A percentile compares a stretch with the other conserved stretches of the same genome.
phyloP scores from a whole-genome alignment of 2,888 invertebrate species.

The Diaprepes abbreviatus region DNA sequence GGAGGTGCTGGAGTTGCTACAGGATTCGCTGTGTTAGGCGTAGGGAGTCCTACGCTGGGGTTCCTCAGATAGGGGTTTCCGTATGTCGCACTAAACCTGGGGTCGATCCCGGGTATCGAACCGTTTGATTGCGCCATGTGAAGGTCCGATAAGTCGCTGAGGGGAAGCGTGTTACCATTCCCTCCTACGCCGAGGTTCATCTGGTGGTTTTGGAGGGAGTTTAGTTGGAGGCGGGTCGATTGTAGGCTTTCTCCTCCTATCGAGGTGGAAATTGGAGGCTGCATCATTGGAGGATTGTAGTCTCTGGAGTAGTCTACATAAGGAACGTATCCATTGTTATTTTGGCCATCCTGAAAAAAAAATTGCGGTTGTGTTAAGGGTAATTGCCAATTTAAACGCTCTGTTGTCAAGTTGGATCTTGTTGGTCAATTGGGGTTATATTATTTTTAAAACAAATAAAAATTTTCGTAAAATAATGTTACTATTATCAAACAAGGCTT shows the following conservation, averaged over 20 bases:
- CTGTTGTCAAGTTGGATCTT: too few relatives aligned
- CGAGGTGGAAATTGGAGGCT: slow-evolving; percentile 72
- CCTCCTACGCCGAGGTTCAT: slow-evolving; percentile 54
- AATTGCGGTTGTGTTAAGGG: too few relatives aligned
- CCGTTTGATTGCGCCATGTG: slow-evolving; percentile 64
- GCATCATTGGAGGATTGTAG: slow-evolving; percentile 85
- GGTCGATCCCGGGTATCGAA: slow-evolving; percentile 74
- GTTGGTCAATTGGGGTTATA: too few relatives aligned
- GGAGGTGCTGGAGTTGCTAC: slow-evolving; percentile 86
- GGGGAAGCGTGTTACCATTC: slow-evolving; percentile 60
- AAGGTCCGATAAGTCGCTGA: slow-evolving; percentile 64
- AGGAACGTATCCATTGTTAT: slow-evolving; percentile 88
- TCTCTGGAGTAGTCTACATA: slow-evolving; percentile 91
- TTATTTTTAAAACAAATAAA: too few relatives aligned
- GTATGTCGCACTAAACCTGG: slow-evolving; percentile 89
- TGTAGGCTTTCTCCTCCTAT: slow-evolving; percentile 64
- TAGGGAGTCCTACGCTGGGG: slow-evolving; percentile 74
- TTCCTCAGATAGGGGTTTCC: slow-evolving; percentile 84
- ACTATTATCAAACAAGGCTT: too few relatives aligned
- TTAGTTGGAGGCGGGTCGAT: slow-evolving; percentile 67
- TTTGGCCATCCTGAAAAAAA: slow-evolving; percentile 79
- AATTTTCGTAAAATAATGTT: too few relatives aligned
- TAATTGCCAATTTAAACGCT: too few relatives aligned
- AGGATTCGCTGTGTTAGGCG: slow-evolving; percentile 78
- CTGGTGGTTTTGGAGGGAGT: slow-evolving; percentile 64